phyloP scores from a whole-genome alignment of 2,797 vertebrate species.

The Muraenolepis orangiensis region DNA sequence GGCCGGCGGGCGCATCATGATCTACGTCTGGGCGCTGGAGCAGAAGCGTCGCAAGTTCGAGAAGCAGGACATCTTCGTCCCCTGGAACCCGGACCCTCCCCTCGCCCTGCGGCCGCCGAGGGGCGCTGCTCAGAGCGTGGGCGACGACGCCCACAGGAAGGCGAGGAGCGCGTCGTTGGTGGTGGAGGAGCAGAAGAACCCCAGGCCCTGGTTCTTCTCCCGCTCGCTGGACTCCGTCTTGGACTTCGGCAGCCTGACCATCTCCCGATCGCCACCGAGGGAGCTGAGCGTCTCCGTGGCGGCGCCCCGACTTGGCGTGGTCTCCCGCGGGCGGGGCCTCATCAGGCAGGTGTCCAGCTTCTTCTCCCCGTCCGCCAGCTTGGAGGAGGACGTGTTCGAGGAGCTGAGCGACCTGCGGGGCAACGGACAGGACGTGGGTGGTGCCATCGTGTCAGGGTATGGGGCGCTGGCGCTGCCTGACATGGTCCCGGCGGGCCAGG shows the following conservation, averaged over 20 bases:
- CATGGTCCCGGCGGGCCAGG: slow-evolving; percentile 69
- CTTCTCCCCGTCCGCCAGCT: slow-evolving; percentile 67
- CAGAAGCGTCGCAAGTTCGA: slow-evolving; percentile 79
- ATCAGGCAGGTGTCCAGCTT: slow-evolving; percentile 70
- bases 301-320: slow-evolving; percentile 49
- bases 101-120: slow-evolving; percentile 16
- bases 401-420: slow-evolving; percentile 50
- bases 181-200: slow-evolving; percentile 59
- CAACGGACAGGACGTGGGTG: slow-evolving; percentile 25
- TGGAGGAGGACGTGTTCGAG: slow-evolving; percentile 76
- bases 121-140: slow-evolving; percentile 53
- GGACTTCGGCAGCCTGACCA: slow-evolving; percentile 64
- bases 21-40: slow-evolving; percentile 82
- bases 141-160: slow-evolving; percentile 73
- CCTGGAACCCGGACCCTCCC: slow-evolving; percentile 74
- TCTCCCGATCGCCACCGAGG: slow-evolving; percentile 62
- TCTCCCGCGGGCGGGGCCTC: slow-evolving; percentile 50
- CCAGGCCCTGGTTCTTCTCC: slow-evolving; percentile 76
- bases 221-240: slow-evolving; percentile 76
- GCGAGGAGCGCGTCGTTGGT: slow-evolving; percentile 69
- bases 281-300: slow-evolving; percentile 49
- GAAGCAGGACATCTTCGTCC: slow-evolving; percentile 82
- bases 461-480: slow-evolving; percentile 74
- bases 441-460: slow-evolving; percentile 52
- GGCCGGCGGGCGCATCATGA: slow-evolving; percentile 80